Base-by-base conservation (phyloP, 23 tunicate genomes). In the Phallusia fumigata region DNA sequence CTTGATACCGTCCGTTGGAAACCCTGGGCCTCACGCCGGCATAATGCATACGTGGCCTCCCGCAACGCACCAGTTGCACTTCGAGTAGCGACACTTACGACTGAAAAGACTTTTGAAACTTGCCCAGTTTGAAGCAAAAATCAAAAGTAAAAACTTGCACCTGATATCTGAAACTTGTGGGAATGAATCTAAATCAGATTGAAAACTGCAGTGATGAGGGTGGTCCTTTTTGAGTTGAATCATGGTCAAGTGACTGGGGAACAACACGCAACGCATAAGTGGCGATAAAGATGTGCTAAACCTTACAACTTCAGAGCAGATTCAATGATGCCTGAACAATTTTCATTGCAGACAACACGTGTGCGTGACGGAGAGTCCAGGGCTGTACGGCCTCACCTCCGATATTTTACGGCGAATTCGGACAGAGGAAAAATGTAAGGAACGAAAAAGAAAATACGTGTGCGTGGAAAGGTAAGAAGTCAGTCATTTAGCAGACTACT, bases 341-440 rank as follows among this genome's bases (percentile, higher is more conserved):
- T 58, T 58, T 22, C 69, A 24, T 58, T 58, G 28, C 69, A 86
- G 90, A 33, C 33, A 86, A 32, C 78, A 86, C 33, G 90, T 86
- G 19, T 86, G 90, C 53, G 76, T 75, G 21, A 69, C 73, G 35
- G 90, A 74, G 33, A 80, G 77, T 74, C 84, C 84, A 45, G 90
- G 90, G 0, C 31, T 86, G 65, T 86, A 33, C 65, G 90, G 90
- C 8, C 53, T 86, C 32, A 73, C 79, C 18, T 45, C 52, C 33
- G 80, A 74, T 15, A 53, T 86, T 2, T 26, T 73, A 80, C 31
- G 73, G 74, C 15, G 76, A 75, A 75, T 86, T 74, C 31, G 73
- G 21, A 80, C 78, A 0, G 58, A n/a, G 22, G 77, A 73, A 30
- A 80, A 18, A 22, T 86, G 90, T 80, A 28, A 28, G 33, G 90